phyloP scores from a whole-genome alignment of 2,888 invertebrate genomes.

The Lasioglossum malachurum region DNA sequence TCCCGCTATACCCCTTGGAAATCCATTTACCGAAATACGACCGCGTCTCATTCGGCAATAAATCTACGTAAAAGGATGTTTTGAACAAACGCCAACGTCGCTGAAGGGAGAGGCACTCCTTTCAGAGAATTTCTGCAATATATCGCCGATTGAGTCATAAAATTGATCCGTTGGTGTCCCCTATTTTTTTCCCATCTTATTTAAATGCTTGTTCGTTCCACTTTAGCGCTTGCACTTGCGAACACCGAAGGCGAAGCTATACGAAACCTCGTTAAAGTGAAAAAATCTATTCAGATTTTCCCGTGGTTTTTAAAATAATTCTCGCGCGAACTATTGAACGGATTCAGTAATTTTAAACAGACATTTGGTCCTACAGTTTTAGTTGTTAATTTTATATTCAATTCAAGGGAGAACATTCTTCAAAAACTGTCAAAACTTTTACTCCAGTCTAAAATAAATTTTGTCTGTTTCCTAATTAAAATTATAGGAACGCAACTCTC shows the following conservation, averaged over 20 bases:
- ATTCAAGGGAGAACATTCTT: no score
- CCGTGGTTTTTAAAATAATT: no score
- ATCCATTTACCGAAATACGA: slow-evolving; percentile 63
- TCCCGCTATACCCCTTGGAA: slow-evolving; percentile 32
- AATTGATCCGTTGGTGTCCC: neutral
- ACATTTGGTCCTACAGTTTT: neutral
- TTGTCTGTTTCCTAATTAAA: neutral
- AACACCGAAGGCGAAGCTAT: no score
- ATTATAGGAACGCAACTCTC: neutral
- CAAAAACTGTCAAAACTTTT: no score
- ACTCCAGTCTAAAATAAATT: neutral
- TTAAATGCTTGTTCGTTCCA: neutral
- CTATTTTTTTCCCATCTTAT: neutral
- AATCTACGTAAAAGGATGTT: slow-evolving; percentile 40
- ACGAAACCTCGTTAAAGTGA: no score
- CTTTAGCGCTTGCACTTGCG: no score
- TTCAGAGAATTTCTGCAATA: neutral
- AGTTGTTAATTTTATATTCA: no score
- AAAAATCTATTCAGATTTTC: no score
- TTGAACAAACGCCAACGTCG: slow-evolving; percentile 30
- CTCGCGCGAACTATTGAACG: no score
- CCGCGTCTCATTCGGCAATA: slow-evolving; percentile 37
- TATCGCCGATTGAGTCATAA: neutral
- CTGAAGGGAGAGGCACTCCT: neutral
- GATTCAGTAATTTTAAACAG: no score